Percentiles rank a stretch among this genome's conserved stretches.
These are phyloP conservation scores for Coenobita brevimanus DNA, from an alignment of 1,140 invertebrate species.

Conservation along the genomic window DNA sequence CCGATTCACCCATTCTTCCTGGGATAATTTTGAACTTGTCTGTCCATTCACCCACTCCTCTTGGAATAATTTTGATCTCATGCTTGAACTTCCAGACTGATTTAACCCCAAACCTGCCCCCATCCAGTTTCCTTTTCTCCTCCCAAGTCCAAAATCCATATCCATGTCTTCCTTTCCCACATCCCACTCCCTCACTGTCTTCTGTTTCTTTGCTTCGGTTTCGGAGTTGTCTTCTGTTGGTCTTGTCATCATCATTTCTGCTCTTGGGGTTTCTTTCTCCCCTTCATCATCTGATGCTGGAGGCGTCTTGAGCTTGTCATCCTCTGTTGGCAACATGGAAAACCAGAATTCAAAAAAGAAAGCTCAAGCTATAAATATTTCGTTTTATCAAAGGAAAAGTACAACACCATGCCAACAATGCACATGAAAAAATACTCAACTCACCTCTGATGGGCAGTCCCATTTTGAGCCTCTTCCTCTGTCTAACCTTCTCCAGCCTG, in stretches of 20 bases:
- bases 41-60: constrained; percentile 62
- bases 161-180: constrained; percentile 66
- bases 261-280: constrained; percentile 65
- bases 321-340: constrained; percentile 45
- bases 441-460: constrained; percentile 81
- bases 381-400: neutral
- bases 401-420: neutral
- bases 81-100: too few species aligned
- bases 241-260: neutral
- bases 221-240: constrained; percentile 27
- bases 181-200: constrained; percentile 44
- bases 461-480: constrained; percentile 83
- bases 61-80: constrained; percentile 2
- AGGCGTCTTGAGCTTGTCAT: constrained; percentile 74
- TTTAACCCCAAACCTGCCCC: constrained; percentile 33
- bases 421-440: constrained; percentile 70
- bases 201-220: constrained; percentile 32
- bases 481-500: constrained; percentile 84
- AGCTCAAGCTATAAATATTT: neutral
- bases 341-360: too few species aligned
- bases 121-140: constrained; percentile 71
- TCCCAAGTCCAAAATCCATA: constrained; percentile 70
- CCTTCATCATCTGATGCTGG: constrained; percentile 69
- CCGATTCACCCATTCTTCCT: constrained; percentile 72
- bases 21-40: constrained; percentile 34